Base-by-base conservation (phyloP, 1,140 invertebrate genomes). In the Trachelipus rathkii region DNA sequence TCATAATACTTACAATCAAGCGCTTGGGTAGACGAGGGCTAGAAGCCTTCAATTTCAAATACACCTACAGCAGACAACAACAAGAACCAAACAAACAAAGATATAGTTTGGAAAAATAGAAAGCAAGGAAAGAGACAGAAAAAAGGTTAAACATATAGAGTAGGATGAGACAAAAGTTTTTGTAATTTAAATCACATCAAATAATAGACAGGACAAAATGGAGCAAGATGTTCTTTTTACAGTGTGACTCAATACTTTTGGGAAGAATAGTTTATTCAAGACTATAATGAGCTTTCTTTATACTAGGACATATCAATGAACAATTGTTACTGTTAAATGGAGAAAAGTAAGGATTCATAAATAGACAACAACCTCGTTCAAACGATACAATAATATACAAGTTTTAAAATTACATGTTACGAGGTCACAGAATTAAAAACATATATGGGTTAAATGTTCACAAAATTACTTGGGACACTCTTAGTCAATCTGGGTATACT, bases 1-100 rank as follows among this genome's bases (percentile, higher is more conserved):
- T n/a, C n/a, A 50, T 50, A 50, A 50, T 50, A 50, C 46, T 50
- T 50, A 50, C 46, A 50, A 50, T 50, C 46, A 50, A 50, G 46
- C 46, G 46, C 15, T 50, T 50, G 9, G 15, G 46, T 15, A 15
- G 46, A 50, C 46, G 46, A 50, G 46, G 46, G 46, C 46, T 50
- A 50, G 46, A 50, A 50, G 46, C 46, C 15, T 50, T 50, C 9
- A 50, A 15, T 50, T 15, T 50, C 46, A 50, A 50, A 50, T 15
- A 50, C 46, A 50, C 46, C 46, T 50, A 50, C 15, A 50, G 46
- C 46, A 15, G 15, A 50, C 46, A 50, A 50, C 46, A 50, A 50
- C 46, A 9, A 50, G 15, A 50, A 50, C 46, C 9, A 15, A 15
- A 50, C 9, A 50, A 15, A 50, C n/a, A n/a, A n/a, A 50, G 15